Evolutionary conservation across 2,888 invertebrate genomes (phyloP).

Genomic region (Embidobia sp.): DNA sequence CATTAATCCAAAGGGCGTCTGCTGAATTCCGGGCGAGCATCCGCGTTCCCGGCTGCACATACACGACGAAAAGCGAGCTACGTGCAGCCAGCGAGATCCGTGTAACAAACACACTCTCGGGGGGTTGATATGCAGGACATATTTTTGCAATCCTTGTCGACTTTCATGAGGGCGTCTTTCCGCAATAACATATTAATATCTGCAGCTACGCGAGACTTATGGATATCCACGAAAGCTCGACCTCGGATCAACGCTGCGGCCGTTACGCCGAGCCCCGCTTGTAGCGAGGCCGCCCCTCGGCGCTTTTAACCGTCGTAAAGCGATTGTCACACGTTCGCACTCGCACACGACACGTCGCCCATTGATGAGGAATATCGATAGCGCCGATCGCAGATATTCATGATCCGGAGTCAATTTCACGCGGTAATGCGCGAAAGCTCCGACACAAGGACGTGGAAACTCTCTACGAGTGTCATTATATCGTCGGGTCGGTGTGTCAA

Average conservation of each 20-base stretch:
- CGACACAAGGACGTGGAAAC: conserved; percentile 24
- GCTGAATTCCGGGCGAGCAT: conserved; percentile 77
- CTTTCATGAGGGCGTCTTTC: conserved; percentile 81
- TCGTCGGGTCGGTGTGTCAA: no score
- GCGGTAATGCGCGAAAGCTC: not conserved
- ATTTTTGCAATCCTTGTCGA: conserved; percentile 80
- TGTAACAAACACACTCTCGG: conserved; percentile 60
- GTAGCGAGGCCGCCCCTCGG: conserved; percentile 41
- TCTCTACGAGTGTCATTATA: conserved; percentile 1
- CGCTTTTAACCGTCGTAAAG: conserved; percentile 78
- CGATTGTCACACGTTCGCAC: conserved; percentile 75
- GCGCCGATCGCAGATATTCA: conserved; percentile 59
- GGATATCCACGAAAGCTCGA: conserved; percentile 72
- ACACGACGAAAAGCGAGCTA: conserved; percentile 57
- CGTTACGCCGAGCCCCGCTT: conserved; percentile 70
- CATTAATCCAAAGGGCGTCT: conserved; percentile 82
- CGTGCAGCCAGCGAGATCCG: conserved; percentile 38
- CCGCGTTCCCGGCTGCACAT: conserved; percentile 60
- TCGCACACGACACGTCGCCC: conserved; percentile 60
- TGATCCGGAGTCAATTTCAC: conserved; percentile 33
- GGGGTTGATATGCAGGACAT: conserved; percentile 73
- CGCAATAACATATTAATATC: conserved; percentile 82
- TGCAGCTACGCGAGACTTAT: conserved; percentile 75
- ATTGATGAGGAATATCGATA: conserved; percentile 69
- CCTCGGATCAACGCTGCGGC: conserved; percentile 74